phyloP scores from a whole-genome alignment of 2,888 invertebrate genomes.

The Ichneumon xanthorius region DNA sequence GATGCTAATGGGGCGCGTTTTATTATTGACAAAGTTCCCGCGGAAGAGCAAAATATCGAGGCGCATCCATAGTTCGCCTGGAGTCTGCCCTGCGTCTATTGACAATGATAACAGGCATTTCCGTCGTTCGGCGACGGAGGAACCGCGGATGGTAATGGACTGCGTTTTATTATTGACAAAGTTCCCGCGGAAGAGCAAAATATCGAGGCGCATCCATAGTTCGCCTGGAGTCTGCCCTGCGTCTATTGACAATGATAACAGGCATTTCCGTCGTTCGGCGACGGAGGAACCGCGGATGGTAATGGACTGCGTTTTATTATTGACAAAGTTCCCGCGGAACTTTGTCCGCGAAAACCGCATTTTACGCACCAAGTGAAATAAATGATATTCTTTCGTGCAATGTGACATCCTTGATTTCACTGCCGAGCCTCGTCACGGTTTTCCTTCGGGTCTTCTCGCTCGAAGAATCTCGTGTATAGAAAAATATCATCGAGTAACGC shows the following conservation, averaged over 20 bases:
- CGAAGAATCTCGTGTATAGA: background rate
- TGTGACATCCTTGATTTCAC: too few species aligned
- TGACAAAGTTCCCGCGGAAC: too few species aligned
- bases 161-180: constrained; percentile 8
- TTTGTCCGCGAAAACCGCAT: too few species aligned
- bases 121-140: constrained; percentile 25
- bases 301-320: too few species aligned
- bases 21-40: constrained; percentile 21
- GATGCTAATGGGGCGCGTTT: constrained; percentile 44
- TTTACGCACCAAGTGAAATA: too few species aligned
- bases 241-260: constrained; percentile 35
- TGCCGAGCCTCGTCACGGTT: background rate
- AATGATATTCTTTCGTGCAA: background rate
- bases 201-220: too few species aligned
- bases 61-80: background rate
- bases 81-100: constrained; percentile 1
- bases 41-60: background rate
- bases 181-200: constrained; percentile 7
- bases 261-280: constrained; percentile 22
- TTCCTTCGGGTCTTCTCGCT: background rate
- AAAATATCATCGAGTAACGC: background rate
- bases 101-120: constrained; percentile 44
- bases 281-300: constrained; percentile 15
- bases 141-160: background rate
- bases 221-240: background rate